Evolutionary conservation across 2,113 vertebrate species (phyloP).

Genomic region (Recurvirostra avosetta): DNA sequence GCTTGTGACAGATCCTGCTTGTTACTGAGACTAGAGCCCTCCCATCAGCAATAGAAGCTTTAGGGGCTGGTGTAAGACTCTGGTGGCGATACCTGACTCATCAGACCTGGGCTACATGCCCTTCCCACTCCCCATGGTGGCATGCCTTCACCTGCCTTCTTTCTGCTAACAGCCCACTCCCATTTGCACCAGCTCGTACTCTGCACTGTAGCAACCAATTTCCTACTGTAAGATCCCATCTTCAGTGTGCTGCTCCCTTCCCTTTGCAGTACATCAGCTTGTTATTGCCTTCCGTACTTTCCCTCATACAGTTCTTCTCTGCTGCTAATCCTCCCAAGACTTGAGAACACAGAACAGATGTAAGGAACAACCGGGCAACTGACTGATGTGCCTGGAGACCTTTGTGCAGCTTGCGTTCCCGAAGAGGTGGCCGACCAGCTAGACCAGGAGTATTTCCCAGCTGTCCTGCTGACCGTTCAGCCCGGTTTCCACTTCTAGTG

Average conservation of each 20-base stretch:
- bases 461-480: not conserved
- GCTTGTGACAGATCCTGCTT: not conserved
- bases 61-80: not conserved
- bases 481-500: not conserved
- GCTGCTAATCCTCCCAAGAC: not conserved
- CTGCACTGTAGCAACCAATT: slow-evolving; percentile 5
- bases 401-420: not conserved
- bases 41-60: not conserved
- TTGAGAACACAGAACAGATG: not conserved
- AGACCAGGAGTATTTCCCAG: not conserved
- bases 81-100: not conserved
- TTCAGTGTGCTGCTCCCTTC: not conserved
- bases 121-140: not conserved
- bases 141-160: not conserved
- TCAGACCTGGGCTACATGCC: not conserved
- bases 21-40: not conserved
- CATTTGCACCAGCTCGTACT: not conserved
- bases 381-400: not conserved
- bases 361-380: not conserved
- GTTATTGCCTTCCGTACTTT: not conserved
- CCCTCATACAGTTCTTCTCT: not conserved
- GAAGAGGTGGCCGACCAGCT: not conserved
- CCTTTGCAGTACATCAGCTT: not conserved
- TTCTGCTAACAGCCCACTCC: not conserved
- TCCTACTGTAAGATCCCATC: not conserved